Base-by-base conservation (phyloP, 2,888 invertebrate species). In the Athetis lepigone region DNA sequence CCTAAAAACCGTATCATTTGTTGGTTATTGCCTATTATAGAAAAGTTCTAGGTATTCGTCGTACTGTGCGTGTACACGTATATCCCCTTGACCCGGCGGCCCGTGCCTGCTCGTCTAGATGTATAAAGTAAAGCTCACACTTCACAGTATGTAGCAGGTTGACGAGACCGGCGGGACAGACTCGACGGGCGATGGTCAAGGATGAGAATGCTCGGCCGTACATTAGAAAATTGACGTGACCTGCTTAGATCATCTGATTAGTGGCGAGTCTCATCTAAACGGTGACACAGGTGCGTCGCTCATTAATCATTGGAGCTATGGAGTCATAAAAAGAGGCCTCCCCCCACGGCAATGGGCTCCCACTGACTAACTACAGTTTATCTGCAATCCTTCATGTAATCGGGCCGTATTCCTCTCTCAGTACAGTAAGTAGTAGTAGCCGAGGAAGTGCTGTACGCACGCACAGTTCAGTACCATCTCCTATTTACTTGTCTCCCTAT, bases 181-280 rank as follows among this genome's bases (percentile, higher is more conserved):
- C 27, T n/a, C n/a, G n/a, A n/a, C n/a, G n/a, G 23, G 50, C 29
- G 68, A 59, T 50, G 80, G 75, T 69, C 75, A 65, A 74, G 64
- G 64, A 64, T 47, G 62, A 5, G 21, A 8, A 39, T 13, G n/a
- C 37, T 63, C 54, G 51, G 50, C 46, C 47, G 42, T 68, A 33
- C 49, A 55, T 59, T 64, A 71, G 45, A 64, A 67, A 56, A 67
- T 63, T 42, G 60, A 27, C 55, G 21, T 65, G 69, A 65, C 64
- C 75, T 36, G 62, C 62, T 77, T 64, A 67, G 61, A 66, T 55
- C 61, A 70, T 56, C 65, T 61, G 52, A 80, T 68, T 62, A 51
- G 49, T 36, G 13, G 56, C 50, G 1, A 23, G 49, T 56, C 46
- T 46, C 61, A 16, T 13, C 46, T 59, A 42, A 47, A 49, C 43